Evolutionary conservation across 2,797 vertebrate genomes (phyloP).

Genomic region (Eulemur mongoz): DNA sequence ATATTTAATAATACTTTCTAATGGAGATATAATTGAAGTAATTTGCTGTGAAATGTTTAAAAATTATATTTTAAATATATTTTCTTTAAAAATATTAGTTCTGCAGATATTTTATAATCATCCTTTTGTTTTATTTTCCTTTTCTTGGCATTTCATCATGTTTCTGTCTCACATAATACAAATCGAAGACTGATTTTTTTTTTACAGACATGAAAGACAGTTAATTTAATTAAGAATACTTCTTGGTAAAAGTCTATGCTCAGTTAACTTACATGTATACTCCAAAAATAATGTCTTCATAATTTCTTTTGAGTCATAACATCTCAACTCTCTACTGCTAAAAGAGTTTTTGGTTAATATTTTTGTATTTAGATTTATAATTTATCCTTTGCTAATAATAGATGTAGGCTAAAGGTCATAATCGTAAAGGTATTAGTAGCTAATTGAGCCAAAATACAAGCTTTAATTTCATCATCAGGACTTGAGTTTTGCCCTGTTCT

Average conservation of each 20-base stretch:
- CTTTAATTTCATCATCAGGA: background rate
- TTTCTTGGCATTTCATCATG: background rate
- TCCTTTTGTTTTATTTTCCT: background rate
- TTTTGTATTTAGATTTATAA: conserved; percentile 8
- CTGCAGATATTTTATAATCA: background rate
- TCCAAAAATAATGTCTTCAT: background rate
- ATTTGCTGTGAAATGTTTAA: conserved; percentile 26
- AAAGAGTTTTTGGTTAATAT: background rate
- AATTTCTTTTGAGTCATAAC: conserved; percentile 2
- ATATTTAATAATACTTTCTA: background rate
- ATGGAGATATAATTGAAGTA: background rate
- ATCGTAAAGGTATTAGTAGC: background rate
- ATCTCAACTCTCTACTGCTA: background rate
- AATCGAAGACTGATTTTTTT: background rate
- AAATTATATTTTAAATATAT: background rate
- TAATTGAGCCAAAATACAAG: background rate
- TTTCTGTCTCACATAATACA: background rate
- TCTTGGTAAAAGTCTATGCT: background rate
- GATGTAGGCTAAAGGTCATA: background rate
- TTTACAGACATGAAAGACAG: background rate
- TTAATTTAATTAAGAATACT: conserved; percentile 13
- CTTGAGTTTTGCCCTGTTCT: background rate
- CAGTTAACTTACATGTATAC: background rate
- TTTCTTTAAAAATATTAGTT: background rate
- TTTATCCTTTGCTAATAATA: background rate